Conservation (phyloP, 64 coral and sea anemone species). For the Anthopleura sola region DNA sequence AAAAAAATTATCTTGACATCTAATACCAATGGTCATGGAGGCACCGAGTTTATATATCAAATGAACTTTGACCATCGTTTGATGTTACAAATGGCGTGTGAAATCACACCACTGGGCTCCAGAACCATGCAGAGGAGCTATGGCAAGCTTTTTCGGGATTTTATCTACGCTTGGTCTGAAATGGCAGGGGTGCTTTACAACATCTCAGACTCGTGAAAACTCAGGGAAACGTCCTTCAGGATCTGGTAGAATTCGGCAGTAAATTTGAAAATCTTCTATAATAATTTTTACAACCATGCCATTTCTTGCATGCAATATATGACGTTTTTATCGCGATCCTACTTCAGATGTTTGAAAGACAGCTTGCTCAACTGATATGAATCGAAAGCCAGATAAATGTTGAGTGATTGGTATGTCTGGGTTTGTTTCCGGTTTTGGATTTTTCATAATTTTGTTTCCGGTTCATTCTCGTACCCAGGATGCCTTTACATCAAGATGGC, state of each 20-base stretch:
- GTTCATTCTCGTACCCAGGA: not conserved
- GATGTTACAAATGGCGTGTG: not conserved
- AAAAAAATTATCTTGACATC: not conserved
- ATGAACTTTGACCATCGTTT: constrained; percentile 9
- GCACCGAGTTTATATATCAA: not conserved
- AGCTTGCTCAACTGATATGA: not conserved
- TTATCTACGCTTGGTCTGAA: too few relatives aligned
- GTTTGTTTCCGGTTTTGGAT: not conserved
- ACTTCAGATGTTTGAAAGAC: too few relatives aligned
- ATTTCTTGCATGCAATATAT: too few relatives aligned
- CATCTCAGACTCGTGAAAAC: too few relatives aligned
- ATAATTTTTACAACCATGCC: too few relatives aligned
- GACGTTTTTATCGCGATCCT: too few relatives aligned
- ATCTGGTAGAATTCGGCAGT: too few relatives aligned
- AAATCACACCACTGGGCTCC: not conserved
- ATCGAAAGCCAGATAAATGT: not conserved
- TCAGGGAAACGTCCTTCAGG: too few relatives aligned
- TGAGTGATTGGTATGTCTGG: not conserved
- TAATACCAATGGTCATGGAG: not conserved
- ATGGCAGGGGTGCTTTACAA: too few relatives aligned
- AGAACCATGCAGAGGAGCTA: not conserved
- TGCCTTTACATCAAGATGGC: not conserved
- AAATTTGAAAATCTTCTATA: too few relatives aligned
- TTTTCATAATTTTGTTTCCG: not conserved
- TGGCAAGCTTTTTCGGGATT: not conserved